Conservation (phyloP, 2,797 vertebrate genomes). For the Leptatherina wallacei region DNA sequence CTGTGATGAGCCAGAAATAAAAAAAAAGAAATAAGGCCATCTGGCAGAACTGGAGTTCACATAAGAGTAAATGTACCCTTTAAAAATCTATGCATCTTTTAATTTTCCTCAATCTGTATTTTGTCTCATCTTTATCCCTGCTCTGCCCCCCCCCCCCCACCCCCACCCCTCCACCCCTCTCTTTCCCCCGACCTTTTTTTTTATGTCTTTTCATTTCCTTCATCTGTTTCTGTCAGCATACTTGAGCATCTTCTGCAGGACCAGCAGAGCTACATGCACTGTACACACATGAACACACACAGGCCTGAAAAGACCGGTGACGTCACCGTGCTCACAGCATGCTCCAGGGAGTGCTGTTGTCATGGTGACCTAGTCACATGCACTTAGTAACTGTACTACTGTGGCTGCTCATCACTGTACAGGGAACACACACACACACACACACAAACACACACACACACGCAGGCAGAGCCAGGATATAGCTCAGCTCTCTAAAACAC, state of each 20-base stretch:
- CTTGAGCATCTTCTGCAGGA: slow-evolving; percentile 23
- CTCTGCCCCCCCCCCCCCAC: neutral
- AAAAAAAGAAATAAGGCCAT: slow-evolving; percentile 34
- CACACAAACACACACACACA: slow-evolving; percentile 15
- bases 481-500: slow-evolving; percentile 11
- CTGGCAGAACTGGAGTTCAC: slow-evolving; percentile 15
- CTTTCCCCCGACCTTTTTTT: neutral
- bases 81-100: slow-evolving; percentile 12
- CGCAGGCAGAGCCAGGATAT: slow-evolving; percentile 13
- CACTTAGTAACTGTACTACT: slow-evolving; percentile 64
- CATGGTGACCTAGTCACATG: slow-evolving; percentile 78
- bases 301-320: slow-evolving; percentile 49
- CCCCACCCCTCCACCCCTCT: neutral
- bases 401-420: slow-evolving; percentile 44
- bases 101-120: slow-evolving; percentile 24
- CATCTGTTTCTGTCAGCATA: slow-evolving; percentile 5
- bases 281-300: slow-evolving; percentile 29
- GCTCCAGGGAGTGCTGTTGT: slow-evolving; percentile 77
- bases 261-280: slow-evolving; percentile 14
- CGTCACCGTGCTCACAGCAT: slow-evolving; percentile 62
- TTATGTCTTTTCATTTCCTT: slow-evolving; percentile 13
- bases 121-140: slow-evolving; percentile 8
- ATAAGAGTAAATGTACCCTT: slow-evolving; percentile 16
- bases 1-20: slow-evolving; percentile 2
- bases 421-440: slow-evolving; percentile 11